A percentile compares a stretch with the other conserved stretches of the same genome.
Evolutionary conservation across 2,888 invertebrate genomes (phyloP).

Genomic region (Trichopria drosophilae): DNA sequence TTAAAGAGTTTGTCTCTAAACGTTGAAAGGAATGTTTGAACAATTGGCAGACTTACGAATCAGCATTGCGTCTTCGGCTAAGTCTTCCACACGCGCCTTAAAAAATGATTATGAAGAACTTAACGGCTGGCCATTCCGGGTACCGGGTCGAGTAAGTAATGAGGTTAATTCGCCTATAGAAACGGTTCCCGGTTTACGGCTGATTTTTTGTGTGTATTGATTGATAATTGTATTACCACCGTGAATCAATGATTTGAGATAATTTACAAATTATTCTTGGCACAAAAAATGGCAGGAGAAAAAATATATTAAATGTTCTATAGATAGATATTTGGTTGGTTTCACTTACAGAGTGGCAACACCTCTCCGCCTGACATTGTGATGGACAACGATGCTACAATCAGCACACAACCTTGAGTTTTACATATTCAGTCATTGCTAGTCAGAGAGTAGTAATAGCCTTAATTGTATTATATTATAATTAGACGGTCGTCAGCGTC

Average conservation of each 20-base stretch:
- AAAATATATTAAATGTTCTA: constrained; percentile 43
- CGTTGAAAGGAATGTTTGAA: no score
- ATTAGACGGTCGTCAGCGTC: constrained; percentile 33
- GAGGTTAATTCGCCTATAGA: no score
- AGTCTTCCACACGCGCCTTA: constrained; percentile 40
- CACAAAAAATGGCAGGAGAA: constrained; percentile 26
- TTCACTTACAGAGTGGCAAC: constrained; percentile 59
- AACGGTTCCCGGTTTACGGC: no score
- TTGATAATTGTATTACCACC: no score
- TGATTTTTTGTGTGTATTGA: no score
- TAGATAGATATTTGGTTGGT: constrained; percentile 55
- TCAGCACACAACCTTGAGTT: constrained; percentile 56
- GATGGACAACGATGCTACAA: constrained; percentile 57
- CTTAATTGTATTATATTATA: constrained; percentile 46
- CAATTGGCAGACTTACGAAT: constrained; percentile 45
- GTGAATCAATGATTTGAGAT: no score
- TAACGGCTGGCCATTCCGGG: constrained; percentile 36
- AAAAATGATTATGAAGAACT: constrained; percentile 37
- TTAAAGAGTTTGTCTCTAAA: no score
- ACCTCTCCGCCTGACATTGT: constrained; percentile 57
- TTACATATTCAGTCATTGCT: constrained; percentile 42
- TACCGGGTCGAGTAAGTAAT: constrained; percentile 36
- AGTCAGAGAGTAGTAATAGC: constrained; percentile 43
- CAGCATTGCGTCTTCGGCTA: constrained; percentile 39
- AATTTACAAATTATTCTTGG: no score